These are phyloP conservation scores for Unio delphinus DNA, from an alignment of 2,888 invertebrate genomes.

Conservation along the genomic window DNA sequence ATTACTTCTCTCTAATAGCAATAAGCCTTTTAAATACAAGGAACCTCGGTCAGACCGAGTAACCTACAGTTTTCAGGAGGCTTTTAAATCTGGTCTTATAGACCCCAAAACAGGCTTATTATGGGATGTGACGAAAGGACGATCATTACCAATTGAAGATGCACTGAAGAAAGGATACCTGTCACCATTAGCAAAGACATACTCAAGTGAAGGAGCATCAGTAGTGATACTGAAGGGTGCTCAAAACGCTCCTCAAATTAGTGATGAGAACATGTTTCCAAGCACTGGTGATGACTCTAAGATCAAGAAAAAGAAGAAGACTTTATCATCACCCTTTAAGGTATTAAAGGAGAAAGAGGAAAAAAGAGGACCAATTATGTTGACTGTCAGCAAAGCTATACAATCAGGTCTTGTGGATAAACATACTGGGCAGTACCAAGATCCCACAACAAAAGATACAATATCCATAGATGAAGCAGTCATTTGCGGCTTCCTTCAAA, in stretches of 20 bases:
- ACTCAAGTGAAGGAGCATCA: slow-evolving; percentile 42
- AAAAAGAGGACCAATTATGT: slow-evolving; percentile 11
- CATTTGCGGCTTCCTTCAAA: slow-evolving; percentile 79
- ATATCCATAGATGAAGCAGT: slow-evolving; percentile 88
- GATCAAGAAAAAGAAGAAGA: slow-evolving; percentile 36
- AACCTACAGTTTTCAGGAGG: slow-evolving; percentile 75
- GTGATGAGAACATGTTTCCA: not conserved
- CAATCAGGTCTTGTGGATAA: slow-evolving; percentile 62
- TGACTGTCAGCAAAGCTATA: slow-evolving; percentile 44
- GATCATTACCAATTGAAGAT: slow-evolving; percentile 80
- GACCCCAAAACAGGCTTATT: slow-evolving; percentile 84
- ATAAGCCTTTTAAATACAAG: slow-evolving; percentile 54
- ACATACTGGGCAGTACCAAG: slow-evolving; percentile 81
- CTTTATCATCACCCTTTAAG: slow-evolving; percentile 4
- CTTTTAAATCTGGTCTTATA: slow-evolving; percentile 84
- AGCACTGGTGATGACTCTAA: not conserved
- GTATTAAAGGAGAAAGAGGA: slow-evolving; percentile 7
- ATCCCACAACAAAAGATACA: slow-evolving; percentile 86
- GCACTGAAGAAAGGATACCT: slow-evolving; percentile 75
- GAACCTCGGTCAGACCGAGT: slow-evolving; percentile 62
- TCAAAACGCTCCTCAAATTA: slow-evolving; percentile 1
- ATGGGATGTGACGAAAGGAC: slow-evolving; percentile 77
- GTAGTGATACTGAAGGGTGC: slow-evolving; percentile 58
- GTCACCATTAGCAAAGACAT: slow-evolving; percentile 68
- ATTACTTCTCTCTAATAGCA: slow-evolving; percentile 46